Evolutionary conservation across 1,140 invertebrate genomes (phyloP), one percentile per base, ranked within the genome.

Genomic region (Brachionus asplanchnoidis): DNA sequence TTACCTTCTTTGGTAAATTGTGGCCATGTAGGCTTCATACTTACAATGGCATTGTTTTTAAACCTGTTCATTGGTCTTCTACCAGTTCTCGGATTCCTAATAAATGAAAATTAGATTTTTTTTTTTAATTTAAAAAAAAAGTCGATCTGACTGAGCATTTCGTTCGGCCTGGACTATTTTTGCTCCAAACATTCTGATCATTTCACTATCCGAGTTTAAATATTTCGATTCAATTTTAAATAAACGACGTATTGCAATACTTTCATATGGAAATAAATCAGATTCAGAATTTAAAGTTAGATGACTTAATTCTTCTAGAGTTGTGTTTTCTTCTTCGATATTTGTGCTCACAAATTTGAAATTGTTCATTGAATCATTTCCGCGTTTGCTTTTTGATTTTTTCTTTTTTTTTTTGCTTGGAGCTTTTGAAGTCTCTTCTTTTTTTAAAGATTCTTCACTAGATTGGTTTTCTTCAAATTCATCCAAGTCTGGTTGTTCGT

Each of bases 171-270:
- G 92, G 17, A 94, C 91, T 80, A 94, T 93, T 88, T 93, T 93
- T 9, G 93, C 93, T 6, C 95, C 95, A 92, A 96, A 96, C 86
- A 95, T 94, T 87, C 92, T 92, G 84, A 93, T 94, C 85, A 96
- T 90, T 90, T 97, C 95, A 90, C 94, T 94, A 79, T 93, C 93
- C 40, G 93, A 92, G 90, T 95, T 95, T 3, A 97, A 89, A 89
- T 94, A 91, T 87, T 94, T 94, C 78, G 40, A 32, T 44, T 84
- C 82, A 46, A 70, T 46, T 20, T 40, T 32, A 84, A 84, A 68
- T 8, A 84, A 73, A 46, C 46, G 12, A 12, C 46, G 42, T 23
- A 56, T 84, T 84, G 7, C 1, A 4, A 23, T 17, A 8, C 11
- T 46, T 42, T 65, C 32, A 20, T 44, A 68, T 36, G 36, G 42